Base-by-base conservation (phyloP, 2,113 vertebrate species). In the Zingel zingel region DNA sequence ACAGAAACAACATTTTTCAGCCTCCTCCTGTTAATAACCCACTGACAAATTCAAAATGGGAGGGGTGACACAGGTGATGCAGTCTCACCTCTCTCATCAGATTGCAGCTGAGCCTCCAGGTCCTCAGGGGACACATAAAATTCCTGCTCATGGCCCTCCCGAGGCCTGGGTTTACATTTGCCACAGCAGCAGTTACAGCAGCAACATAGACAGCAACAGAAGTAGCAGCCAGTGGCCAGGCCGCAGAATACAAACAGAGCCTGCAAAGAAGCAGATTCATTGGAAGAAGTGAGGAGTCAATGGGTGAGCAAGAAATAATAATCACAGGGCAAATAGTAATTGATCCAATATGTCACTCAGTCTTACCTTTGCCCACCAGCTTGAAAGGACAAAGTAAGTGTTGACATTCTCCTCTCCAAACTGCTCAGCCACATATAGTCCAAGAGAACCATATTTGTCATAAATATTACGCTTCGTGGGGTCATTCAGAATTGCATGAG, bases 101-200 rank as follows among this genome's bases (percentile, higher is more conserved):
- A 97, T 88, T 98, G 98, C 92, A 99, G 94, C 93, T 99, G 98
- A 48, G 98, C 98, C 94, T 99, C 98, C 93, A 99, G 94, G 94
- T 99, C 98, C 94, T 99, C 98, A 0, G 98, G 98, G 50, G 98
- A 99, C 88, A 99, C 97, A 0, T 99, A 99, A 89, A 97, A 98
- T 18, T 97, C 97, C 14, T 96, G 96, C 14, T 98, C 97, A 9
- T 96, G 97, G 0, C 96, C 96, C 87, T 99, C 98, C 0, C 97
- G 97, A 12, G 98, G 97, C 91, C 97, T 95, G 1, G 98, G 98
- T 97, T 99, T 99, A 95, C 98, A 99, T 86, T 94, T 97, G 15
- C 98, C 98, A 43, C 98, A 99, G 97, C 98, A 99, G 89, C 98
- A 99, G 94, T 99, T 99, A 96, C 97, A 99, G 95, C 98, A 99